Percentiles rank a stretch among this genome's conserved stretches.
Evolutionary conservation across 2,113 vertebrate genomes (phyloP).

Genomic region (Craseonycteris thonglongyai): DNA sequence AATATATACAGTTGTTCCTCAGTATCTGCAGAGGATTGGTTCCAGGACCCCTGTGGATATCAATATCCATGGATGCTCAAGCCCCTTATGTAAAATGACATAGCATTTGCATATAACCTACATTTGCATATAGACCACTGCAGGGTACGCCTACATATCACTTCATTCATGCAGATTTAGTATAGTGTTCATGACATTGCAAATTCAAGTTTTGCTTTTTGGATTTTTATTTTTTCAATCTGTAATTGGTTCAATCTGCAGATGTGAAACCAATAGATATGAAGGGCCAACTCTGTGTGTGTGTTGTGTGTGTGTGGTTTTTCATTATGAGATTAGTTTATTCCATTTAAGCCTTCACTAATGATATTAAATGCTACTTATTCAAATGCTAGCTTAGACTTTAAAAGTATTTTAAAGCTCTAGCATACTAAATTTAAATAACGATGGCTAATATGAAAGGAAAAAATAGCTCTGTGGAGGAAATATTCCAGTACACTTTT

Average conservation of each 20-base stretch:
- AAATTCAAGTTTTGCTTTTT: not conserved
- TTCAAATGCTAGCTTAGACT: not conserved
- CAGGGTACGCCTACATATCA: not conserved
- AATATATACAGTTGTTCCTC: not conserved
- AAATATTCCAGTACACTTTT: not conserved
- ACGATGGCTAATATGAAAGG: not conserved
- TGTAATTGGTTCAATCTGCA: not conserved
- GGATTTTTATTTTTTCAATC: not conserved
- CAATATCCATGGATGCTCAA: too few relatives aligned
- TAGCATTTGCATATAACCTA: too few relatives aligned
- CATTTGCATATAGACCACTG: not conserved
- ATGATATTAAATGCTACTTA: not conserved
- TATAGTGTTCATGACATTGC: not conserved
- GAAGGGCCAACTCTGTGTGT: not conserved
- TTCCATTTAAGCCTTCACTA: not conserved
- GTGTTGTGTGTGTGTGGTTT: not conserved
- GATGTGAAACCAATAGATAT: not conserved
- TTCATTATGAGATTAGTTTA: not conserved
- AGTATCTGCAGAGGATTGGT: not conserved
- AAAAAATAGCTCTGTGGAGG: not conserved
- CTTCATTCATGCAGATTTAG: not conserved
- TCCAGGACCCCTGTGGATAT: not conserved
- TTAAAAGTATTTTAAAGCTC: not conserved
- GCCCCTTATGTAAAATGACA: not conserved
- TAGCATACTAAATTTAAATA: not conserved